These are phyloP conservation scores for Marasmarcha lunaedactyla DNA, from an alignment of 2,888 invertebrate genomes.

Conservation along the genomic window DNA sequence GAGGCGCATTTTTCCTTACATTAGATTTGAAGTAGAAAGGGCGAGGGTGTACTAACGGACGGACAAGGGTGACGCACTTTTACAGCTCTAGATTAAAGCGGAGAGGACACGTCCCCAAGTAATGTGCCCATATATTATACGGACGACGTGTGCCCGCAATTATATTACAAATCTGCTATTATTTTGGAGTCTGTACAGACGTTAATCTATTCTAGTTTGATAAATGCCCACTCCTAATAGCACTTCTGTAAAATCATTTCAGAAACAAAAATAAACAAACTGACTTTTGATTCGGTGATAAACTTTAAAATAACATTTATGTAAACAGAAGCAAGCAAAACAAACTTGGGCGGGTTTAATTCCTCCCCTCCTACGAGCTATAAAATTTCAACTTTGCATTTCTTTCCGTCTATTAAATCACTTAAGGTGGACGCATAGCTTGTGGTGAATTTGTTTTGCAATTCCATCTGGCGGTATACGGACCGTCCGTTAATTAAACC, in stretches of 20 bases:
- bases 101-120: constrained; percentile 62
- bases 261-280: too few species aligned
- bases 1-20: not conserved
- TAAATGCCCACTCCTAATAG: too few species aligned
- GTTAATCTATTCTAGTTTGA: not conserved
- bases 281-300: too few species aligned
- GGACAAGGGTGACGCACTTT: constrained; percentile 60
- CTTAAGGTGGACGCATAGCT: constrained; percentile 68
- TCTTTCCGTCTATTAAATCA: constrained; percentile 69
- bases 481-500: constrained; percentile 69
- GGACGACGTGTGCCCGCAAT: constrained; percentile 54
- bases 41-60: constrained; percentile 30
- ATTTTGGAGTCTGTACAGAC: not conserved
- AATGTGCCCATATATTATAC: constrained; percentile 67
- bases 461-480: constrained; percentile 62
- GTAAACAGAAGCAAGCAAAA: too few species aligned
- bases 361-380: too few species aligned
- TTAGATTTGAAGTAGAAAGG: constrained; percentile 14
- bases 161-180: constrained; percentile 26
- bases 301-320: too few species aligned
- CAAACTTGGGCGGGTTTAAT: too few species aligned
- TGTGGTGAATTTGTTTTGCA: constrained; percentile 69
- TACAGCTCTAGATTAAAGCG: constrained; percentile 53
- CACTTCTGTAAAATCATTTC: too few species aligned
- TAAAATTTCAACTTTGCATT: constrained; percentile 50